Evolutionary conservation across 2,797 vertebrate species (phyloP).

Genomic region (Gobio occitaniae): DNA sequence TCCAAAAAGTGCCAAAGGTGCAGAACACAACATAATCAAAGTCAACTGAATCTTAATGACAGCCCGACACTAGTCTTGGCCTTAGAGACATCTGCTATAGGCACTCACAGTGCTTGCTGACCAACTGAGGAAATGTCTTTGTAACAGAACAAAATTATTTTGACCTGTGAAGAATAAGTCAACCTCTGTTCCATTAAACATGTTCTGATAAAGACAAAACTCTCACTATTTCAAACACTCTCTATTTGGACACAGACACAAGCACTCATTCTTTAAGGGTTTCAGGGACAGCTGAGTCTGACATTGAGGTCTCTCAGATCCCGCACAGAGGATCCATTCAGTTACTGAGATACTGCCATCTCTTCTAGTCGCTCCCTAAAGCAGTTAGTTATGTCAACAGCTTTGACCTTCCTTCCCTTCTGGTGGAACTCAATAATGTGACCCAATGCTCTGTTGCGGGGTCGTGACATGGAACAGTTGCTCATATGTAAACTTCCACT

Average conservation of each 20-base stretch:
- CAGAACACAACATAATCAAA: neutral
- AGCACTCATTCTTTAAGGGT: neutral
- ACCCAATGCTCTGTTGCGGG: conserved; percentile 32
- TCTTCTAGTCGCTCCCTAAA: conserved; percentile 23
- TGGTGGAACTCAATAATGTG: conserved; percentile 43
- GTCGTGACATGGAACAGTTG: neutral
- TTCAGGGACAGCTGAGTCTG: conserved; percentile 2
- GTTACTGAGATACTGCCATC: conserved; percentile 18
- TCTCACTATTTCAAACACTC: neutral
- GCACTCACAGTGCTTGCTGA: neutral
- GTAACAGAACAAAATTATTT: neutral
- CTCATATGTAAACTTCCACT: conserved; percentile 26
- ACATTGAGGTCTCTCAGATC: neutral
- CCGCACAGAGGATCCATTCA: conserved; percentile 31
- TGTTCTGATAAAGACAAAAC: conserved; percentile 8
- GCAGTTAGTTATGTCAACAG: conserved; percentile 46
- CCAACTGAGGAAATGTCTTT: neutral
- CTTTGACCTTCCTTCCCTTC: conserved; percentile 38
- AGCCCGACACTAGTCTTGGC: neutral
- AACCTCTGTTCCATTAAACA: neutral
- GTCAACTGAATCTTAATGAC: neutral
- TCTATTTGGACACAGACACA: conserved; percentile 12
- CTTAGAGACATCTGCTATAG: neutral
- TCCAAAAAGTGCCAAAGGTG: neutral
- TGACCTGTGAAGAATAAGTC: neutral